Evolutionary conservation across 1,140 invertebrate genomes (phyloP).

Genomic region (Trissolcus basalis): DNA sequence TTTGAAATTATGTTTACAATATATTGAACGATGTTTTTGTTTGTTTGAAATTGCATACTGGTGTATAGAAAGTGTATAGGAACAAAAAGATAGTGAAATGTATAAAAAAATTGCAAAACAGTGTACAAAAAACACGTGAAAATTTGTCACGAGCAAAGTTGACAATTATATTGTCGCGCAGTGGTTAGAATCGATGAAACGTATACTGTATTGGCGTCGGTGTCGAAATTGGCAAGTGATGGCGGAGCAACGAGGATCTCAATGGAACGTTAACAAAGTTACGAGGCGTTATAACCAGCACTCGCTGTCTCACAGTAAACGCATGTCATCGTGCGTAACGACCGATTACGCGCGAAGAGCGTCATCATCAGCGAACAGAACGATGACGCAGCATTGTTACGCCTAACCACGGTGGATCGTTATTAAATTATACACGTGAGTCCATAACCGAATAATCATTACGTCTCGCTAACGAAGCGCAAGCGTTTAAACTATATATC

Average conservation of each 20-base stretch:
- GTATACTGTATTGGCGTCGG: constrained; percentile 35
- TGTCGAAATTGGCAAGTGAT: constrained; percentile 42
- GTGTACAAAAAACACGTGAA: constrained; percentile 1
- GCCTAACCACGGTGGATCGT: constrained; percentile 71
- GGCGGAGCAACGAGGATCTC: constrained; percentile 64
- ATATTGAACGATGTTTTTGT: too few relatives aligned
- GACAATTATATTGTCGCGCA: constrained; percentile 35
- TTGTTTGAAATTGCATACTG: too few relatives aligned
- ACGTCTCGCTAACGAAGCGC: constrained; percentile 71
- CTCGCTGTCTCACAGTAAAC: constrained; percentile 69
- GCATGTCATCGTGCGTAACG: constrained; percentile 75
- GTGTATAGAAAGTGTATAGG: too few relatives aligned
- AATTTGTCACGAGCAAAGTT: constrained; percentile 13
- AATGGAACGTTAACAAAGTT: constrained; percentile 70
- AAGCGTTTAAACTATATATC: constrained; percentile 61
- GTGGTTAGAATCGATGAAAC: constrained; percentile 55
- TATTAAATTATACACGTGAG: constrained; percentile 74
- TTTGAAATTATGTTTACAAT: too few relatives aligned
- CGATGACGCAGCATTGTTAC: constrained; percentile 70
- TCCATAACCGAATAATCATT: constrained; percentile 75
- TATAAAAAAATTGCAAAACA: too few relatives aligned
- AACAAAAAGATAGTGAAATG: too few relatives aligned
- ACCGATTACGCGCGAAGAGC: constrained; percentile 72
- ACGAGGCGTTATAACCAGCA: constrained; percentile 57
- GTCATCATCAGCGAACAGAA: constrained; percentile 64